Percentiles rank a stretch among this genome's conserved stretches.
phyloP scores from a whole-genome alignment of 2,888 invertebrate species.

The Leptopterna dolabrata region DNA sequence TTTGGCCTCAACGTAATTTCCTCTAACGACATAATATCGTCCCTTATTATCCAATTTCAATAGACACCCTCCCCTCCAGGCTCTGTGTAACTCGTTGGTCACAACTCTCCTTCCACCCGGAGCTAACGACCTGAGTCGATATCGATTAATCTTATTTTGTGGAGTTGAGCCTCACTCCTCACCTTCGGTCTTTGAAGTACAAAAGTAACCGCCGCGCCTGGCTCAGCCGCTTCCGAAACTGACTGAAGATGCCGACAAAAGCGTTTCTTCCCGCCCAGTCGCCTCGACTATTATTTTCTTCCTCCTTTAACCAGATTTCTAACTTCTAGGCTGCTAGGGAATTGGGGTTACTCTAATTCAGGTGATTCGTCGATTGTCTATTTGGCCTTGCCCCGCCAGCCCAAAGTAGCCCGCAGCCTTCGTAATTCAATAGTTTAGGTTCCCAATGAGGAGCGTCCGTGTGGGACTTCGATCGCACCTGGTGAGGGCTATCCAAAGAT shows the following conservation, averaged over 20 bases:
- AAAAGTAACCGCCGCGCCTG: constrained; percentile 11
- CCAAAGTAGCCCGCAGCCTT: too few species aligned
- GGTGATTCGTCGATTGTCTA: background rate
- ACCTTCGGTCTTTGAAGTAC: background rate
- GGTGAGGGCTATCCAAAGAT: too few species aligned
- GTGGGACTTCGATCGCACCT: too few species aligned
- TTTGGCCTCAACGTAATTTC: background rate
- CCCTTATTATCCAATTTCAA: constrained; percentile 7
- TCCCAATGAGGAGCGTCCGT: too few species aligned
- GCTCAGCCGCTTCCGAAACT: background rate
- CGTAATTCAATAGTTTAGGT: too few species aligned
- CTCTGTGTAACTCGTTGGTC: background rate
- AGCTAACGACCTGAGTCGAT: constrained; percentile 5
- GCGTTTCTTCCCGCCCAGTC: background rate
- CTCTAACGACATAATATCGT: background rate
- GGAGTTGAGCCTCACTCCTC: background rate
- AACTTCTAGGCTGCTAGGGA: background rate
- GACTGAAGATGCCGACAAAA: background rate
- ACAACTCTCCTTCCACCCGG: background rate
- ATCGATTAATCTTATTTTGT: constrained; percentile 11
- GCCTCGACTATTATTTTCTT: background rate
- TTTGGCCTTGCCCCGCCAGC: background rate
- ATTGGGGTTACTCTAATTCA: background rate
- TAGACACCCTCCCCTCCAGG: background rate
- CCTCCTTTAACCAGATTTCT: constrained; percentile 12